Percentiles rank a stretch among this genome's conserved stretches.
These are phyloP conservation scores for Leiothrix lutea DNA, from an alignment of 2,113 vertebrate genomes.

Conservation along the genomic window DNA sequence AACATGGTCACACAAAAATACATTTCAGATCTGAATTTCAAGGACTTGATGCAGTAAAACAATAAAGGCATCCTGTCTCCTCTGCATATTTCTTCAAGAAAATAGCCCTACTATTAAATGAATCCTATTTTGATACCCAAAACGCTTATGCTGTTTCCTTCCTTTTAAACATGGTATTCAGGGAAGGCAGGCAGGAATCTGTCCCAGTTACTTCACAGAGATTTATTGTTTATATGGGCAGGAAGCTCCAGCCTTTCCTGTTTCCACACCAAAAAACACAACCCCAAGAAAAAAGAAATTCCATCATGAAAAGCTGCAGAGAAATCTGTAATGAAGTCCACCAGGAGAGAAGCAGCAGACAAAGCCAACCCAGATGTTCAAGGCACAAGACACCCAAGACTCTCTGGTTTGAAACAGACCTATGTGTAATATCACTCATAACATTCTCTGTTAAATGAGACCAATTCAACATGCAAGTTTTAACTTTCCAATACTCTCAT, in stretches of 20 bases:
- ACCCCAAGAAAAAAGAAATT: background rate
- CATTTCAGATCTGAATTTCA: background rate
- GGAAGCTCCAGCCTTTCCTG: slow-evolving; percentile 74
- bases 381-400: background rate
- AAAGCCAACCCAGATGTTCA: background rate
- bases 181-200: slow-evolving; percentile 30
- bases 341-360: background rate
- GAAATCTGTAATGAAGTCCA: background rate
- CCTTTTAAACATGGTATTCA: slow-evolving; percentile 19
- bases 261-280: slow-evolving; percentile 36
- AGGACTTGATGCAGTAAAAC: background rate
- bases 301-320: background rate
- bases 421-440: rapidly evolving
- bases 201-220: background rate
- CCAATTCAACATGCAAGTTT: background rate
- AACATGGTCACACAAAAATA: background rate
- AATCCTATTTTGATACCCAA: background rate
- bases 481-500: background rate
- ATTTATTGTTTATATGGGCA: slow-evolving; percentile 47
- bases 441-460: background rate
- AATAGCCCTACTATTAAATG: background rate
- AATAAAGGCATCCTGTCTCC: background rate
- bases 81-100: background rate
- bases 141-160: slow-evolving; percentile 51
- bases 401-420: background rate